Conservation (phyloP, 2,113 vertebrate species). For the Carollia perspicillata region DNA sequence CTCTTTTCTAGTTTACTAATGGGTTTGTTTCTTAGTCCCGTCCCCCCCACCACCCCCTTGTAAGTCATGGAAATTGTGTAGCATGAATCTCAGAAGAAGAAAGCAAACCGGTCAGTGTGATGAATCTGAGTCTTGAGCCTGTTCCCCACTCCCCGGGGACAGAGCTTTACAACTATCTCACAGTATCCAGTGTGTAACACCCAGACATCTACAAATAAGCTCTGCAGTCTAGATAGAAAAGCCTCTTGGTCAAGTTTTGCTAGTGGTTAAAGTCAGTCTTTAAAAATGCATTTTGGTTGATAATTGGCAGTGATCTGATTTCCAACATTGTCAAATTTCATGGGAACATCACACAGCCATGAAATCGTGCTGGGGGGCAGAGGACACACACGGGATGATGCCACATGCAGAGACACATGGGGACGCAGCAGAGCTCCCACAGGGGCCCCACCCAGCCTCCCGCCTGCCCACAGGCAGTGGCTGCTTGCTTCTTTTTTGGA, state of each 20-base stretch:
- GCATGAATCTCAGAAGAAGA: neutral
- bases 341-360: accelerated
- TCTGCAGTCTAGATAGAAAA: neutral
- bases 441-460: accelerated
- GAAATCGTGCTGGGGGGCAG: neutral
- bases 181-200: accelerated
- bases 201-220: neutral
- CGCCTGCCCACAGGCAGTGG: neutral
- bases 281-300: neutral
- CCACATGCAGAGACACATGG: neutral
- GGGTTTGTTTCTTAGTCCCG: neutral
- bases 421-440: neutral
- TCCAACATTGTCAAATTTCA: neutral
- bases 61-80: neutral
- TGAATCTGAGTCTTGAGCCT: neutral
- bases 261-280: neutral
- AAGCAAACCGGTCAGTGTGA: neutral
- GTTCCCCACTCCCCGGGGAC: too few relatives aligned
- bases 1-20: neutral
- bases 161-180: neutral
- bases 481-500: too few relatives aligned
- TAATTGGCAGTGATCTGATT: neutral
- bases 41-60: too few relatives aligned
- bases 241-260: neutral
- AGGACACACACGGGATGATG: accelerated